A percentile compares a stretch with the other conserved stretches of the same genome.
Conservation (phyloP, 2,113 vertebrate genomes). For the Silurus meridionalis region DNA sequence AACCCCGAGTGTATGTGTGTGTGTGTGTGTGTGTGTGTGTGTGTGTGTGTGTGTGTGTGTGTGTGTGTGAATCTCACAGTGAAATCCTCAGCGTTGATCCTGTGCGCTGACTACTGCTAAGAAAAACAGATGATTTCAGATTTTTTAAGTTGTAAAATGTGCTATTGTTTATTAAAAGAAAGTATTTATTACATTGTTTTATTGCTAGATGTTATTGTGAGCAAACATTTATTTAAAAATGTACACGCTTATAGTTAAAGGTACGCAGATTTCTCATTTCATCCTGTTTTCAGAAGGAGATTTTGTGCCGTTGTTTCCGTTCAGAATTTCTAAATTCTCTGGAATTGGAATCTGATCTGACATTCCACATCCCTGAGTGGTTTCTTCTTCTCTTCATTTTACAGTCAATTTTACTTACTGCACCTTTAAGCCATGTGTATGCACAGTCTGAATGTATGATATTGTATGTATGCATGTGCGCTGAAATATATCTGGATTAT, state of each 20-base stretch:
- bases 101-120: constrained; percentile 45
- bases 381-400: neutral
- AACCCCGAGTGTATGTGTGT: neutral
- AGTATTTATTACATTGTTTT: constrained; percentile 53
- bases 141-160: constrained; percentile 36
- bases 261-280: constrained; percentile 31
- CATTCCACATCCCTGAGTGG: constrained; percentile 12
- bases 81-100: constrained; percentile 19
- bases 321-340: neutral
- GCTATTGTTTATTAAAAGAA: constrained; percentile 47
- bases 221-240: constrained; percentile 22
- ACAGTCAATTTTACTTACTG: constrained; percentile 4
- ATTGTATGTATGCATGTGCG: constrained; percentile 47
- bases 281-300: neutral
- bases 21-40: neutral
- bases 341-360: neutral
- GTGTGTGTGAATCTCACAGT: neutral
- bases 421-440: constrained; percentile 44
- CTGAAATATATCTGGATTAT: constrained; percentile 45
- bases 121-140: constrained; percentile 25
- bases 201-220: constrained; percentile 51
- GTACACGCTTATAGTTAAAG: constrained; percentile 43
- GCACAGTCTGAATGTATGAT: constrained; percentile 47
- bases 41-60: constrained; percentile 3
- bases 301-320: neutral